Base-by-base conservation (phyloP, 2,113 vertebrate genomes). In the Syngnathus typhle region DNA sequence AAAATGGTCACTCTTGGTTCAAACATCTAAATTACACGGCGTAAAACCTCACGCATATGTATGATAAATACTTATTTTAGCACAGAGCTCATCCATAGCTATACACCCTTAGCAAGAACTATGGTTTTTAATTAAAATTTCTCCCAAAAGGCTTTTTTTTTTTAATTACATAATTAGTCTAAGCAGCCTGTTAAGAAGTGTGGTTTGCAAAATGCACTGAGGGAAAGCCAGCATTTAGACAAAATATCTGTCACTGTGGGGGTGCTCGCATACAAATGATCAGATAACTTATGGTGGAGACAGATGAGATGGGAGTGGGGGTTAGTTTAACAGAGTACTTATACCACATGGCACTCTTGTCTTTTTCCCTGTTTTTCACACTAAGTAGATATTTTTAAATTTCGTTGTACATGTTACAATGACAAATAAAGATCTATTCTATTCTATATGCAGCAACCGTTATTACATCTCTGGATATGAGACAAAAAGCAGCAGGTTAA, bases 211-310 rank as follows among this genome's bases (percentile, higher is more conserved):
- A 95, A 95, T 85, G 93, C 93, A 91, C 95, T 93, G 92, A 96
- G 94, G 96, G 95, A 95, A 95, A 95, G 93, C 93, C 91, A 92
- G 93, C 92, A 96, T 95, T 96, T 95, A 94, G 95, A 96, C 94
- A 97, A 61, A 95, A 97, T 96, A 98, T 96, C 93, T 89, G 90
- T 87, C 94, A 88, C 96, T 92, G 95, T 94, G 93, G 94, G 95
- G 94, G 94, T 90, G 94, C 91, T 89, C 91, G 92, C 92, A 85
- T 93, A 95, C 95, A 95, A 98, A 98, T 98, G 96, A 98, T 93
- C 94, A 94, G 95, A 89, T 97, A 97, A 94, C 94, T 94, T 93
- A 94, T 93, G 89, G 92, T 91, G 92, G 95, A 93, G 91, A 76
- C 75, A 78, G 87, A 88, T 86, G 85, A 88, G 90, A 85, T 75